These are phyloP conservation scores for Cyrtonyx montezumae DNA, from an alignment of 2,113 vertebrate species.

Conservation along the genomic window DNA sequence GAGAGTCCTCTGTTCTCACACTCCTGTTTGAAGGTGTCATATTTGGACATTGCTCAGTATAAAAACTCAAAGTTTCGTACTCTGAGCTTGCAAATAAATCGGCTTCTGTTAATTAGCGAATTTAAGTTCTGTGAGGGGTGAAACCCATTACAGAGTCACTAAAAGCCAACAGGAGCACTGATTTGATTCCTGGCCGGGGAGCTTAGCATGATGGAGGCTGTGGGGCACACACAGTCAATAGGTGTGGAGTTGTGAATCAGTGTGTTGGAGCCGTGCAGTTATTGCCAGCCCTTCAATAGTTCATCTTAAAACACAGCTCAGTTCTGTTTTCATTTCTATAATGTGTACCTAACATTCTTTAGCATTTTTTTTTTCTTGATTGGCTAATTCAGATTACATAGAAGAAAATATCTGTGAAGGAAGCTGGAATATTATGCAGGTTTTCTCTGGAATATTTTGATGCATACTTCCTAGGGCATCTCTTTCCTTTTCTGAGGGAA, in stretches of 20 bases:
- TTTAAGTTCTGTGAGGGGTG: conserved; percentile 55
- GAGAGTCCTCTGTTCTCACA: background rate
- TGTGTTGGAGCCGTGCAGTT: fast-evolving
- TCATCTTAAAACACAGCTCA: background rate
- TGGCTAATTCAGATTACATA: background rate
- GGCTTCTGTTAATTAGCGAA: conserved; percentile 14
- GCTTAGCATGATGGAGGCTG: conserved; percentile 49
- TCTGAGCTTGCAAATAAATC: background rate
- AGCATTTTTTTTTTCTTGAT: background rate
- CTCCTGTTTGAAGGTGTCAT: background rate
- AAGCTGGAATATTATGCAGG: background rate
- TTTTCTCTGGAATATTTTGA: conserved; percentile 2
- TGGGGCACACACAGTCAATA: background rate
- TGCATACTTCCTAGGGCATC: background rate
- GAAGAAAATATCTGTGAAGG: background rate
- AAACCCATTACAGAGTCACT: conserved; percentile 50
- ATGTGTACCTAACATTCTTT: background rate
- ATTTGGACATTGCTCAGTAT: background rate
- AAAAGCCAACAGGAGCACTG: conserved; percentile 58
- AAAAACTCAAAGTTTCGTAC: background rate
- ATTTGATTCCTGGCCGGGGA: conserved; percentile 67
- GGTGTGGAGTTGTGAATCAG: background rate
- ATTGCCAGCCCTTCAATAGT: background rate
- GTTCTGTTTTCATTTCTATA: background rate
- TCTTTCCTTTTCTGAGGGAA: background rate